These are phyloP conservation scores for Acleris holmiana DNA, from an alignment of 2,888 invertebrate genomes.

Conservation along the genomic window DNA sequence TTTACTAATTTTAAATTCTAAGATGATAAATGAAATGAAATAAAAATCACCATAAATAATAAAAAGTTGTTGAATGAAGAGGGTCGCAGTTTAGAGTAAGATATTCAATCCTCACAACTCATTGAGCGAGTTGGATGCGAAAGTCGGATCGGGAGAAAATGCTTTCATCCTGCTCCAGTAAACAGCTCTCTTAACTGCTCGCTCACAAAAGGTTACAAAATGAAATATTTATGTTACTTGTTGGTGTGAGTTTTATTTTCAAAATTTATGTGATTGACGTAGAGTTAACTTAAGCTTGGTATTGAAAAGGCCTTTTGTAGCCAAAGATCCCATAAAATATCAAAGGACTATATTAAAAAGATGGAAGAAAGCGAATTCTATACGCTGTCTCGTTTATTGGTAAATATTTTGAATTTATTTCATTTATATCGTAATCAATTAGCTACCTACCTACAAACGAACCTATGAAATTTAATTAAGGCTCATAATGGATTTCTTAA, in stretches of 20 bases:
- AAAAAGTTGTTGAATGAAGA: slow-evolving; percentile 28
- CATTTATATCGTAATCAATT: too few species aligned
- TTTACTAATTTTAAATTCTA: too few species aligned
- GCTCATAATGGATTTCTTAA: slow-evolving; percentile 55
- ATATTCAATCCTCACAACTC: slow-evolving; percentile 38
- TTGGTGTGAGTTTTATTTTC: slow-evolving; percentile 5
- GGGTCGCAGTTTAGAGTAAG: slow-evolving; percentile 34
- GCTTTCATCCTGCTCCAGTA: slow-evolving; percentile 26
- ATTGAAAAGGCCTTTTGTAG: too few species aligned
- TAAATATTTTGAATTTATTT: too few species aligned
- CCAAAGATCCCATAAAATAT: too few species aligned
- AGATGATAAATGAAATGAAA: too few species aligned
- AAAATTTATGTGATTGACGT: background rate
- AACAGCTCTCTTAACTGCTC: slow-evolving; percentile 22
- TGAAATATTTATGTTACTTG: slow-evolving; percentile 12
- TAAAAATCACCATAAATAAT: slow-evolving; percentile 10
- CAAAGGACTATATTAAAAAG: too few species aligned
- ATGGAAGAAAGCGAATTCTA: too few species aligned
- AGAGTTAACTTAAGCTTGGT: too few species aligned
- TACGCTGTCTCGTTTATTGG: too few species aligned
- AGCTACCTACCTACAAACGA: background rate
- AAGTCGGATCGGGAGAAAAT: slow-evolving; percentile 37
- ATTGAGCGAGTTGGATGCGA: slow-evolving; percentile 31
- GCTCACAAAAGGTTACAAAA: slow-evolving; percentile 26
- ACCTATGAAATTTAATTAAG: slow-evolving; percentile 51